These are phyloP conservation scores for Brienomyrus longianalis DNA, from an alignment of 2,113 vertebrate species.

Conservation along the genomic window DNA sequence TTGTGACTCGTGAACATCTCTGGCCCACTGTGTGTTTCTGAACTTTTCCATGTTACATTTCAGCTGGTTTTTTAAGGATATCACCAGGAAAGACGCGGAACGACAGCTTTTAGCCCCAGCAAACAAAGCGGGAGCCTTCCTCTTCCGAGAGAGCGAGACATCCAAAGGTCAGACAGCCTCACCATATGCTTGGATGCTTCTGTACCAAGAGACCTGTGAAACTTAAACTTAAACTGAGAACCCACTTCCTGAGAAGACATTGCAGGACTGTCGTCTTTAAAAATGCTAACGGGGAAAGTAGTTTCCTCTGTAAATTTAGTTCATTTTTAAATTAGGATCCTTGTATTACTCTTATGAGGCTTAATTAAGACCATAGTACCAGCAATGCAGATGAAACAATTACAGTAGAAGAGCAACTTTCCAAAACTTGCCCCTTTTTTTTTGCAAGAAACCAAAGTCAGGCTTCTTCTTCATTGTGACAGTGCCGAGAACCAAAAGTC, in stretches of 20 bases:
- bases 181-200: background rate
- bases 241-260: background rate
- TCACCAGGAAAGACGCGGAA: constrained; percentile 88
- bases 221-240: background rate
- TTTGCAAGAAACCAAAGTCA: background rate
- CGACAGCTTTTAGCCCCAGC: constrained; percentile 82
- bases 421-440: background rate
- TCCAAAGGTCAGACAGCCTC: constrained; percentile 69
- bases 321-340: background rate
- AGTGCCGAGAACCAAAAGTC: background rate
- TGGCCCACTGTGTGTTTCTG: constrained; percentile 16
- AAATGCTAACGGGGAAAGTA: background rate
- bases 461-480: background rate
- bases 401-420: background rate
- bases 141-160: constrained; percentile 93
- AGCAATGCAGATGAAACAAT: background rate
- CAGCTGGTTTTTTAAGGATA: constrained; percentile 97
- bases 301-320: background rate
- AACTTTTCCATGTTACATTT: constrained; percentile 11
- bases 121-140: constrained; percentile 80
- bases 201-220: background rate
- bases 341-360: background rate
- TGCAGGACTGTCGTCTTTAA: background rate
- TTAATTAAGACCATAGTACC: background rate
- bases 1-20: no score